These are phyloP conservation scores for Adelognathus sp. DNA, from an alignment of 2,888 invertebrate species.

Conservation along the genomic window DNA sequence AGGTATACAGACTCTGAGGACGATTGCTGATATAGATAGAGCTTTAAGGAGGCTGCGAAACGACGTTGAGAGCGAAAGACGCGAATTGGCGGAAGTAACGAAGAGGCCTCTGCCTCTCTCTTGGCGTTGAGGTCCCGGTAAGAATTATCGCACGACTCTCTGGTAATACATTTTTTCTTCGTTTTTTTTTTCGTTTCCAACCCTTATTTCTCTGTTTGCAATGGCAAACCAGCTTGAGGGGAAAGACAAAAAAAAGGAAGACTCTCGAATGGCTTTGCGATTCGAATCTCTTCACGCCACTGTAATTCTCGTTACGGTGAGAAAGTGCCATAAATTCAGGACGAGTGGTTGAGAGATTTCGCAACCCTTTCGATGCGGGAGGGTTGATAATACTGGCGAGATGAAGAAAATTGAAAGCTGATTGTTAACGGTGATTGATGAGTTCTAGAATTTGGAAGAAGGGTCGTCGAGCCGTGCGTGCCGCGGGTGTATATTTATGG, in stretches of 20 bases:
- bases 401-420: neutral
- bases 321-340: conserved; percentile 13
- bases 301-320: neutral
- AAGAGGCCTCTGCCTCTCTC: no score
- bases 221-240: neutral
- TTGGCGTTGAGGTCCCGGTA: conserved; percentile 3
- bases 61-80: neutral
- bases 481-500: neutral
- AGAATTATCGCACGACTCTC: conserved; percentile 26
- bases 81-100: conserved; percentile 18
- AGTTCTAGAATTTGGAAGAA: neutral
- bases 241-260: neutral
- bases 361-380: neutral
- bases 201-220: neutral
- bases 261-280: neutral
- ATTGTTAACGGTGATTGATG: neutral
- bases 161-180: conserved; percentile 22
- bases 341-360: neutral
- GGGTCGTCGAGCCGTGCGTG: neutral
- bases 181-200: neutral
- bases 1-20: neutral
- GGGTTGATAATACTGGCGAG: neutral
- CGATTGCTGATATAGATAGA: neutral
- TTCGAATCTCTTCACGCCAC: neutral
- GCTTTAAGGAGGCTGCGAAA: conserved; percentile 5